Percentiles rank a stretch among this genome's conserved stretches.
phyloP scores from a whole-genome alignment of 2,888 invertebrate species.

The Acronicta leporina region DNA sequence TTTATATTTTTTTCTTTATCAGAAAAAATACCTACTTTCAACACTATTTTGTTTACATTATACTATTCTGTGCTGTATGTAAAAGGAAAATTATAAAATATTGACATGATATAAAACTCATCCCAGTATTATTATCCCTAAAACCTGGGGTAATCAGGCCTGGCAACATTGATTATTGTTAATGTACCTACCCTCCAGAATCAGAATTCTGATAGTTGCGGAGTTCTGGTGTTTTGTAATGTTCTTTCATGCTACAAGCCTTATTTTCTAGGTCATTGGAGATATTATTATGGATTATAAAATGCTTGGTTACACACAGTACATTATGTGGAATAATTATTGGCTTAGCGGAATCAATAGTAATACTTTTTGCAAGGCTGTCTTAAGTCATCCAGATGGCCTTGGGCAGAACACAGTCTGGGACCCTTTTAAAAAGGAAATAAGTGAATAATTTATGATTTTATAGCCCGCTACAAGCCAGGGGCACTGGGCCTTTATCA shows the following conservation, averaged over 20 bases:
- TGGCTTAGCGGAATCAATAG: not conserved
- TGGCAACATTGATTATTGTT: conserved; percentile 38
- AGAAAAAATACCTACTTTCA: not conserved
- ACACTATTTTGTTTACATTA: no score
- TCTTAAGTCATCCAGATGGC: no score
- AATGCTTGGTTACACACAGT: not conserved
- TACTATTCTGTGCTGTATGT: no score
- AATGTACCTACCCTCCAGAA: conserved; percentile 16
- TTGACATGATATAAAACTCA: no score
- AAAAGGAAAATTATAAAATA: no score
- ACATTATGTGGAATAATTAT: not conserved
- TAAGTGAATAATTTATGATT: no score
- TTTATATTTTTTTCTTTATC: not conserved
- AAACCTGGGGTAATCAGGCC: conserved; percentile 3
- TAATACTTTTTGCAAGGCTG: no score
- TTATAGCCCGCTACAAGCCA: no score
- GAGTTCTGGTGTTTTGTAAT: conserved; percentile 10
- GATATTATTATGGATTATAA: conserved; percentile 10
- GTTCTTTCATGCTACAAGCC: conserved; percentile 23
- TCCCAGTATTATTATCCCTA: conserved; percentile 5
- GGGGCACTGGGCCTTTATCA: no score
- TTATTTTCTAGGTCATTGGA: conserved; percentile 40
- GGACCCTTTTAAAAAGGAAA: no score
- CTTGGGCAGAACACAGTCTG: no score
- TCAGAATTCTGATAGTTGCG: no score